Evolutionary conservation across 92 coral and sea anemone genomes (phyloP).

Genomic region (Palythoa caribaeorum): DNA sequence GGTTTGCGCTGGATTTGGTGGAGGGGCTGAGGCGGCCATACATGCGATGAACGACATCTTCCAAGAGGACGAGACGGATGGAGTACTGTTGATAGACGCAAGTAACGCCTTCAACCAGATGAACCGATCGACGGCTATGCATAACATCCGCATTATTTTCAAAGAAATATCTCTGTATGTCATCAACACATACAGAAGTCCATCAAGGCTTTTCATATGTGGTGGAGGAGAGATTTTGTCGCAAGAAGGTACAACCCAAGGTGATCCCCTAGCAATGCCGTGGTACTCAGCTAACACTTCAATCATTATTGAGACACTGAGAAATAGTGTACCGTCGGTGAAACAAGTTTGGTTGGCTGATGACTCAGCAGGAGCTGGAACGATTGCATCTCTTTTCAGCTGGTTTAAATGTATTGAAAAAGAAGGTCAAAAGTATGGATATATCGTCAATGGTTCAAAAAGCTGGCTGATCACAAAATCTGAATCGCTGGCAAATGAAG

Average conservation of each 20-base stretch:
- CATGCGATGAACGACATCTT: background rate
- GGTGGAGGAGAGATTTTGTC: background rate
- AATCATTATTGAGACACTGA: background rate
- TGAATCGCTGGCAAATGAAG: conserved; percentile 25
- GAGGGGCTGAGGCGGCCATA: background rate
- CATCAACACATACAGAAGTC: background rate
- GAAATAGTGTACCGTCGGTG: background rate
- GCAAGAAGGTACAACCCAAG: background rate
- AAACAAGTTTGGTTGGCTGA: background rate
- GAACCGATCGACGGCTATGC: background rate
- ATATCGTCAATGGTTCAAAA: conserved; percentile 63
- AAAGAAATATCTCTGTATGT: background rate
- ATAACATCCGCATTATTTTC: background rate
- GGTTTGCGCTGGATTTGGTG: background rate
- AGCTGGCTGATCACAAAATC: conserved; percentile 60
- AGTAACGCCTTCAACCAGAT: background rate
- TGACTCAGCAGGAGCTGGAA: background rate
- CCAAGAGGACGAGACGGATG: background rate
- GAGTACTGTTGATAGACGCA: background rate
- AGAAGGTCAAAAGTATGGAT: conserved; percentile 43
- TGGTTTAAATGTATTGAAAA: too few species aligned
- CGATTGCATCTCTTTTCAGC: too few species aligned
- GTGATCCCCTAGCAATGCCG: background rate
- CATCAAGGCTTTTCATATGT: background rate
- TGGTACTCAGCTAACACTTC: background rate